Evolutionary conservation across 1,140 invertebrate species (phyloP), one percentile per base, ranked within the genome.

Genomic region (Phocides pigmalion): DNA sequence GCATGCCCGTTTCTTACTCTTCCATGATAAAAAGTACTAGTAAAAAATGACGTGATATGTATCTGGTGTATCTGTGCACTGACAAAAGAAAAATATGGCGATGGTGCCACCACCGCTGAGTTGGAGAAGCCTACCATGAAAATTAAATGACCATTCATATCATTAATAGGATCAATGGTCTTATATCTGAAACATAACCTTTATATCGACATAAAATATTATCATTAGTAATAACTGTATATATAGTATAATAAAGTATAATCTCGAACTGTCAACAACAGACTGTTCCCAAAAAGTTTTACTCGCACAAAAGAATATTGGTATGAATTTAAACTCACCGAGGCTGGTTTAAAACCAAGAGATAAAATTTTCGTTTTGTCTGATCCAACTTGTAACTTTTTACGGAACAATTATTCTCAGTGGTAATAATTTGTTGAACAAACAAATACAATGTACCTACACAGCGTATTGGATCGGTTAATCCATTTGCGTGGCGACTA

Each of bases 401-500:
- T 49, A 4, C 16, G 8, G 47, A 32, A 22, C 25, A 50, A 50
- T 50, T 17, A 50, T 50, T 50, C 47, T 35, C 28, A 28, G 47
- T 35, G 16, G 47, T 6, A 28, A 14, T 50, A 32, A 16, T 35
- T 50, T 50, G 47, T 50, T 50, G 20, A 50, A 25, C 47, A 50
- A 50, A 50, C 47, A 50, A 50, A 32, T 50, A 50, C 47, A 50
- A 50, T 50, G 14, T 32, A 15, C n/a, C n/a, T n/a, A n/a, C 25
- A 35, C 25, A 32, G 47, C 14, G 16, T 16, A 50, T 50, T 32
- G 47, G 25, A 32, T 16, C 47, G 14, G 14, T 35, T 50, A 50
- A 50, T 50, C 22, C 47, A 50, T 32, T 50, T 50, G 47, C 17
- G 35, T 54, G 35, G 41, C 32, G 12, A 14, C 17, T 53, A 53